Base-by-base conservation (phyloP, 2,888 invertebrate genomes). In the Cephalotes varians region DNA sequence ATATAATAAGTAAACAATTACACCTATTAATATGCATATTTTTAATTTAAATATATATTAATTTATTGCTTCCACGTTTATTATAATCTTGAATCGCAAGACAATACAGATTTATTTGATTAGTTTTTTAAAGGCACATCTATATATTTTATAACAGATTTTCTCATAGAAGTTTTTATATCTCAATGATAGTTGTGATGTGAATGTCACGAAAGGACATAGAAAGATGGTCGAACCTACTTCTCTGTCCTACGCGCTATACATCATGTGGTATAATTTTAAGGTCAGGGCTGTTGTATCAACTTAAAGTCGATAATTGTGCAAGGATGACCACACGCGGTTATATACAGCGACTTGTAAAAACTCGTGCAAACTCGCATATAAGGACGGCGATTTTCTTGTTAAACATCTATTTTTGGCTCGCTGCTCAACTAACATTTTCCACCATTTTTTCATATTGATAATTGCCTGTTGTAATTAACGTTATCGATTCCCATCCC, bases 281-380 rank as follows among this genome's bases (percentile, higher is more conserved):
- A 88, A 83, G 90, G 89, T 90, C 90, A 89, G 88, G 90, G 88
- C 74, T 85, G 77, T 86, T 83, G 72, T 81, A 85, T 81, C 87
- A 88, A 82, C 80, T 85, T 87, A 85, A 84, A 90, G 87, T 88
- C 89, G 88, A 90, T 91, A 88, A 88, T 86, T 84, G 90, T 89
- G 91, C 90, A 91, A 90, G 87, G 87, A 91, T 87, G 88, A 91
- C 88, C 84, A 85, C 84, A 81, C 85, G 44, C 54, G 79, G 56
- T 64, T 79, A 58, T 79, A 47, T 79, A 82, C 81, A 82, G 40
- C 51, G 49, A 82, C 40, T 81, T 62, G 60, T 60, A 80, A 69
- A 79, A 79, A 79, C 77, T 56, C 67, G 56, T 28, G 73, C n/a
- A 49, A 15, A 47, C 58, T 44, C 15, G 58, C 58, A 31, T 6